Conservation (phyloP, 2,888 invertebrate genomes). For the Metalampra italica region DNA sequence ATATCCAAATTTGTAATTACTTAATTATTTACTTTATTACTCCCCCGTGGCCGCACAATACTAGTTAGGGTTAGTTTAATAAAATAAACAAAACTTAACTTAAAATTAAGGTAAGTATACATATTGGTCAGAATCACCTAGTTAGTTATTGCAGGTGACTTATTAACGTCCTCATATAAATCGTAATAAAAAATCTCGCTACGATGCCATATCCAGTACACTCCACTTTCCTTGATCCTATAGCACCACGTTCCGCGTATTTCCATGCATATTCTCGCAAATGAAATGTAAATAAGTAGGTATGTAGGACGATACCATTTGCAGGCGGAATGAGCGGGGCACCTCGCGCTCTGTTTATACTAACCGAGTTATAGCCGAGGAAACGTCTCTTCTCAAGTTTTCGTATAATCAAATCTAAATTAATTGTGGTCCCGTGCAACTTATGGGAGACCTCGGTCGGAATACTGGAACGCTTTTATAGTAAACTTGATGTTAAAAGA, state of each 20-base stretch:
- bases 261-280: conserved; percentile 39
- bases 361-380: conserved; percentile 8
- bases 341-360: conserved; percentile 26
- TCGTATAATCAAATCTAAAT: conserved; percentile 1
- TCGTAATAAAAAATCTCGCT: not conserved
- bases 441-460: not conserved
- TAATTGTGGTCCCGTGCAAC: not conserved
- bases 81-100: no score
- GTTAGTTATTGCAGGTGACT: no score
- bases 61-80: no score
- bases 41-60: no score
- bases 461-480: no score
- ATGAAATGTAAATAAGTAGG: conserved; percentile 62
- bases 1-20: no score
- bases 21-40: no score
- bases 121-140: no score
- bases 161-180: no score
- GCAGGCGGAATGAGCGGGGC: conserved; percentile 17
- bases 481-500: no score
- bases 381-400: not conserved
- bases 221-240: not conserved
- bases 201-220: not conserved
- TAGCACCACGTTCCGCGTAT: not conserved
- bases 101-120: no score
- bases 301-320: conserved; percentile 35